Conservation (phyloP, 1,140 invertebrate genomes). For the Ostrea denselamellosa region DNA sequence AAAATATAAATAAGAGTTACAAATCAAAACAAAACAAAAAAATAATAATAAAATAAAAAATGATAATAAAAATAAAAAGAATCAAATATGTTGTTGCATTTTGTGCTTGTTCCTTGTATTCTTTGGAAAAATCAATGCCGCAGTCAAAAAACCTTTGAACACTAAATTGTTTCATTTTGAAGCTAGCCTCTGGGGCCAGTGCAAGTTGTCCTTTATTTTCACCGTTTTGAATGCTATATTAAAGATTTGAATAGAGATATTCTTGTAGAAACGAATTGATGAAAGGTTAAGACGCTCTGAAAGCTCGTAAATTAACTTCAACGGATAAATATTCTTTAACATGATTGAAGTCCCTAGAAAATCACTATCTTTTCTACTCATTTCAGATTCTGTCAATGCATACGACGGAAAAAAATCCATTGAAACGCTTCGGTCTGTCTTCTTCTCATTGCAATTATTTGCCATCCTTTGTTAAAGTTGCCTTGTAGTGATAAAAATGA, state of each 20-base stretch:
- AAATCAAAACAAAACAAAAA: no score
- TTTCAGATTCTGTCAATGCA: neutral
- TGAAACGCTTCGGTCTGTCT: constrained; percentile 5
- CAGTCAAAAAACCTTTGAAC: neutral
- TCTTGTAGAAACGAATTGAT: neutral
- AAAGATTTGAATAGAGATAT: neutral
- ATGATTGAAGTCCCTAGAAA: constrained; percentile 1
- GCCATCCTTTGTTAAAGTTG: constrained; percentile 3
- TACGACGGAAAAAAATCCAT: neutral
- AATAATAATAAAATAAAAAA: no score
- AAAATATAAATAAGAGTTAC: no score
- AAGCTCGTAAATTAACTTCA: neutral
- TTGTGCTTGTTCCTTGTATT: neutral
- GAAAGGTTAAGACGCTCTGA: constrained; percentile 26
- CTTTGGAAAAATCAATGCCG: neutral
- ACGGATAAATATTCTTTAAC: constrained; percentile 8
- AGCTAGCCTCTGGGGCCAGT: neutral
- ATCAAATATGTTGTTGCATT: no score
- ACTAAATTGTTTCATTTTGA: neutral
- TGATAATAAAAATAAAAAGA: no score
- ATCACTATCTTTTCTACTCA: constrained; percentile 5
- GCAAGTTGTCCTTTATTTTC: neutral
- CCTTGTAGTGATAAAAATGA: neutral
- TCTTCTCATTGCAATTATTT: constrained; percentile 28
- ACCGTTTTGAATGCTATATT: neutral